A percentile compares a stretch with the other conserved stretches of the same genome.
Evolutionary conservation across 2,113 vertebrate species (phyloP).

Genomic region (Dolichallabes microphthalmus): DNA sequence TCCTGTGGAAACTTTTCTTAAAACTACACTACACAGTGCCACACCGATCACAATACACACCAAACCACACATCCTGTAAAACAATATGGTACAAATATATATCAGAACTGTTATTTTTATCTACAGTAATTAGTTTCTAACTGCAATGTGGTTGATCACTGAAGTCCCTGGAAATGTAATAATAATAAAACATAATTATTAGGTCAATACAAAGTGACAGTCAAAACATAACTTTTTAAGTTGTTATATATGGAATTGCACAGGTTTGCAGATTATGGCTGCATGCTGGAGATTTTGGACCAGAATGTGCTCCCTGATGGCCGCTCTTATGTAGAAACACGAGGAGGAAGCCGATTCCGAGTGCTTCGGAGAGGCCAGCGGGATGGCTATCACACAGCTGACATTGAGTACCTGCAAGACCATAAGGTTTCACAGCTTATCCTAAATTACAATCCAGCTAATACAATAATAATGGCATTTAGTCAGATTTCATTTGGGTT

Average conservation of each 20-base stretch:
- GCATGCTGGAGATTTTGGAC: constrained; percentile 81
- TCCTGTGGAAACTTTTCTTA: too few species aligned
- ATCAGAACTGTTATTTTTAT: neutral
- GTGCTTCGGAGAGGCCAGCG: constrained; percentile 79
- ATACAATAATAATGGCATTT: neutral
- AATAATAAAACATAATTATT: neutral
- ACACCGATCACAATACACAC: too few species aligned
- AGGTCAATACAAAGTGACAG: neutral
- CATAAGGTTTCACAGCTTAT: constrained; percentile 62
- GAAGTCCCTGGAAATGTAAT: neutral
- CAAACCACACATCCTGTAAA: too few species aligned
- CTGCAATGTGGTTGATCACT: neutral
- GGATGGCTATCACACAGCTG: constrained; percentile 86
- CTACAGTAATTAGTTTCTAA: neutral
- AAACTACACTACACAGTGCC: too few species aligned
- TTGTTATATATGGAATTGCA: constrained; percentile 4
- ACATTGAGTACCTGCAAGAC: constrained; percentile 85
- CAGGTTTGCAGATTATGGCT: constrained; percentile 88
- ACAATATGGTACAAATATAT: too few species aligned
- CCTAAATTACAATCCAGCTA: neutral
- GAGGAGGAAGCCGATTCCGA: constrained; percentile 79
- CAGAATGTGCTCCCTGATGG: constrained; percentile 80
- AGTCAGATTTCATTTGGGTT: neutral
- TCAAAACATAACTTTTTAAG: neutral
- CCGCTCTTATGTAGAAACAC: constrained; percentile 80